Evolutionary conservation across 2,797 vertebrate genomes (phyloP), one percentile per base, ranked within the genome.

Genomic region (Potorous gilbertii): DNA sequence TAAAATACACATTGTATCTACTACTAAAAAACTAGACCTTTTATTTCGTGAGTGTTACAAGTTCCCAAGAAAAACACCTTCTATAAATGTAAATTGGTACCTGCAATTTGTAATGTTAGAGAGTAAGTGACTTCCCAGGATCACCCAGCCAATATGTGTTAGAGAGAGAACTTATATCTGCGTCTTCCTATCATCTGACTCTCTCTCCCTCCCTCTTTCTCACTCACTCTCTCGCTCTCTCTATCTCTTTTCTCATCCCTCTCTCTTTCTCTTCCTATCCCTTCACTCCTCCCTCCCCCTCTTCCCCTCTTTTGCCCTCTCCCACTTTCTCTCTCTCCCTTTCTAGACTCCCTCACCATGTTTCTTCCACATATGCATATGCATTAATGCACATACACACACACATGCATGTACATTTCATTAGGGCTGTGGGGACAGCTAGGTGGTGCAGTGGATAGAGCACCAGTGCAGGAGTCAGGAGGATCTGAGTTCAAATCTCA

Each of bases 181-280:
- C 34, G 24, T 74, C 34, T n/a, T n/a, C 34, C 16, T n/a, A 5
- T n/a, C 31, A 66, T 29, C 57, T 52, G 8, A 59, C 5, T 40
- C n/a, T 18, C n/a, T n/a, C 11, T 16, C 62, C 4, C 59, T 13
- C n/a, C 13, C 11, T 34, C 16, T 3, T 34, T 31, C 1, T 2
- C 4, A 1, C 34, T 40, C 34, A 21, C 66, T 74, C 0, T 8
- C n/a, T 10, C 8, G 0, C 13, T n/a, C 1, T 3, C 14, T 74
- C 9, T 74, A 5, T n/a, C 34, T n/a, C 31, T 62, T 9, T 40
- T 31, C 31, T n/a, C 14, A 3, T 1, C n/a, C n/a, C n/a, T n/a
- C 1, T n/a, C 34, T 59, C 57, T 31, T 3, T 59, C 57, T 18
- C n/a, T 74, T 2, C 6, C n/a, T 6, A 40, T 46, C 66, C 16